phyloP scores from a whole-genome alignment of 2,888 invertebrate species.

The Masnerella sp. region DNA sequence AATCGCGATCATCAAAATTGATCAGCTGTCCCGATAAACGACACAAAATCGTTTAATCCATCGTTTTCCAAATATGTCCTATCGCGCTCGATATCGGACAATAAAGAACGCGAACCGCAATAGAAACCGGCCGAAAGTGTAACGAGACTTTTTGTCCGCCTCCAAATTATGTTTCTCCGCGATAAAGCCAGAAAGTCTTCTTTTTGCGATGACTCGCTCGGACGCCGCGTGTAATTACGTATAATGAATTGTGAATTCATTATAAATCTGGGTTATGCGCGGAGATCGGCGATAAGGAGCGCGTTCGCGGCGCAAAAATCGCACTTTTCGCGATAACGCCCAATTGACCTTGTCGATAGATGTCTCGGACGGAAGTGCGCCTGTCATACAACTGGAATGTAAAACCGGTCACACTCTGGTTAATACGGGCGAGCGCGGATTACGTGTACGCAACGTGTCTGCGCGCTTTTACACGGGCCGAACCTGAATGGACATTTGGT shows the following conservation, averaged over 20 bases:
- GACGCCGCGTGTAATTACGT: slow-evolving; percentile 21
- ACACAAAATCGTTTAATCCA: too few relatives aligned
- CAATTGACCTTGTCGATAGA: slow-evolving; percentile 55
- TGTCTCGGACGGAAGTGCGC: slow-evolving; percentile 50
- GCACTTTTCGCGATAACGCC: slow-evolving; percentile 36
- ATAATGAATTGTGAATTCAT: slow-evolving; percentile 41
- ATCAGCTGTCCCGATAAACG: too few relatives aligned
- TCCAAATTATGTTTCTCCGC: too few relatives aligned
- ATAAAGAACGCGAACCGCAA: too few relatives aligned
- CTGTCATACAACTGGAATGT: slow-evolving; percentile 58
- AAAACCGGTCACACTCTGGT: slow-evolving; percentile 62
- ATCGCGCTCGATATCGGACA: too few relatives aligned
- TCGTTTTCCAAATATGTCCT: too few relatives aligned
- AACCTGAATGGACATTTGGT: slow-evolving; percentile 56
- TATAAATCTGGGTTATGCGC: slow-evolving; percentile 47
- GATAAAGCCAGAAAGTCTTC: neutral
- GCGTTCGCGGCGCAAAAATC: too few relatives aligned
- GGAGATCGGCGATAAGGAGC: slow-evolving; percentile 5
- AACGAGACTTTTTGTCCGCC: too few relatives aligned
- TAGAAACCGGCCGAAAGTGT: too few relatives aligned
- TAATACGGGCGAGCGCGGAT: slow-evolving; percentile 43
- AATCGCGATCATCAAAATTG: too few relatives aligned
- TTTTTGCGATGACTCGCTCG: slow-evolving; percentile 20
- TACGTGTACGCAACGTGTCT: slow-evolving; percentile 44
- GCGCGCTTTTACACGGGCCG: slow-evolving; percentile 25